phyloP scores from a whole-genome alignment of 2,888 invertebrate species.

The Epirrita christyi region DNA sequence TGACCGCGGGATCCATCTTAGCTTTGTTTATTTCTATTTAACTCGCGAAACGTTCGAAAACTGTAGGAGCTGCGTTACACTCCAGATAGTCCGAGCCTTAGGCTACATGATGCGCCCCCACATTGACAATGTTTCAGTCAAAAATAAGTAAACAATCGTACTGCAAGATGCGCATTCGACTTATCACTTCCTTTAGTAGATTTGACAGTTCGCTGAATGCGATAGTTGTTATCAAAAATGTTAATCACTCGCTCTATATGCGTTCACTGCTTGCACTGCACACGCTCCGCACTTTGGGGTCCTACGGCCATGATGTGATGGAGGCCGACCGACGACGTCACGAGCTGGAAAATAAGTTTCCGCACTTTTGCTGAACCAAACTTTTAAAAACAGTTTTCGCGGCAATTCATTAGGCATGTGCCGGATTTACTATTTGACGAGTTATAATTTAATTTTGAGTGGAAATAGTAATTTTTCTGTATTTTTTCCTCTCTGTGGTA shows the following conservation, averaged over 20 bases:
- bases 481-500: constrained; percentile 61
- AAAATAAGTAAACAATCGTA: constrained; percentile 70
- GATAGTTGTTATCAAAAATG: constrained; percentile 39
- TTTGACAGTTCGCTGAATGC: constrained; percentile 65
- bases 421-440: constrained; percentile 27
- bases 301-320: constrained; percentile 55
- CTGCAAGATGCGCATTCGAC: constrained; percentile 53
- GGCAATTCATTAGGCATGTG: constrained; percentile 43
- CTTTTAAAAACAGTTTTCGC: constrained; percentile 63
- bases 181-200: constrained; percentile 54
- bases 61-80: constrained; percentile 21
- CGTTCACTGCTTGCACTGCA: constrained; percentile 13
- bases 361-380: constrained; percentile 54
- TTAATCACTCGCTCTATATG: constrained; percentile 30
- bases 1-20: constrained; percentile 65
- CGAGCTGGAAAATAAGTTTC: constrained; percentile 59
- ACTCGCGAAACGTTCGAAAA: constrained; percentile 15
- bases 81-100: constrained; percentile 37
- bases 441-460: constrained; percentile 37
- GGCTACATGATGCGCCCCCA: constrained; percentile 70
- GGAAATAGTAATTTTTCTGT: constrained; percentile 53
- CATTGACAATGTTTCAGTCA: constrained; percentile 57
- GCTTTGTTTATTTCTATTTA: constrained; percentile 8
- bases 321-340: constrained; percentile 44
- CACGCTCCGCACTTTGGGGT: constrained; percentile 45